These are phyloP conservation scores for Nothobranchius kuhntae DNA, from an alignment of 2,113 vertebrate genomes.

Conservation along the genomic window DNA sequence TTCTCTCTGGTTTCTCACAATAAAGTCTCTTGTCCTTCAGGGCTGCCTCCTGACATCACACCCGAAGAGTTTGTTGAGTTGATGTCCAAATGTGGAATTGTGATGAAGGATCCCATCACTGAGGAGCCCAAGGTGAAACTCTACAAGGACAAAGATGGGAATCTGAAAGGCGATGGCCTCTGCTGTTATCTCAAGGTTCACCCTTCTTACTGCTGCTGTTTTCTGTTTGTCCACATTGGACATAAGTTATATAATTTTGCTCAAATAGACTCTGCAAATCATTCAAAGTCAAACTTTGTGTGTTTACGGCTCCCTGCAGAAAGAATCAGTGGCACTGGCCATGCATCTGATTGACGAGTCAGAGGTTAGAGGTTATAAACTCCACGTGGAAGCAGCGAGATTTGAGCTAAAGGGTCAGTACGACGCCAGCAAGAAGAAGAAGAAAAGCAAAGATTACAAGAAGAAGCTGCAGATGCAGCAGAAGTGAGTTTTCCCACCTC, in stretches of 20 bases:
- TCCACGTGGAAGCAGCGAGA: slow-evolving; percentile 91
- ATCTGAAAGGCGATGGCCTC: slow-evolving; percentile 95
- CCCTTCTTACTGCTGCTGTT: not conserved
- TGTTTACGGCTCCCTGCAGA: slow-evolving; percentile 73
- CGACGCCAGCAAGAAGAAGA: slow-evolving; percentile 94
- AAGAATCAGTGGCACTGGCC: slow-evolving; percentile 90
- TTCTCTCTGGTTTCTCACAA: not conserved
- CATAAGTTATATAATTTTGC: too few species aligned
- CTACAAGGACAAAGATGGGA: slow-evolving; percentile 93
- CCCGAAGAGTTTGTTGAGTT: slow-evolving; percentile 90
- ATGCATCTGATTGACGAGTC: slow-evolving; percentile 91
- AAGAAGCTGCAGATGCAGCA: slow-evolving; percentile 92
- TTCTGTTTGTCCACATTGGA: not conserved
- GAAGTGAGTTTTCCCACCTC: slow-evolving; percentile 79
- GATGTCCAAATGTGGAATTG: slow-evolving; percentile 95
- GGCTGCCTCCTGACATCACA: slow-evolving; percentile 92
- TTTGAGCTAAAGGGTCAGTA: slow-evolving; percentile 95
- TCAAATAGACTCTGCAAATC: not conserved
- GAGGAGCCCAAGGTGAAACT: slow-evolving; percentile 97
- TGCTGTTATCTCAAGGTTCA: slow-evolving; percentile 98
- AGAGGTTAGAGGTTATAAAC: slow-evolving; percentile 89
- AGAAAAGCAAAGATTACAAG: slow-evolving; percentile 93
- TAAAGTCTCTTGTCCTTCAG: slow-evolving; percentile 61
- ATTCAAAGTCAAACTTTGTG: too few species aligned
- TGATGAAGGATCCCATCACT: slow-evolving; percentile 91